Percentiles rank a stretch among this genome's conserved stretches.
These are phyloP conservation scores for Dolomedes plantarius DNA, from an alignment of 2,888 invertebrate genomes.

Conservation along the genomic window DNA sequence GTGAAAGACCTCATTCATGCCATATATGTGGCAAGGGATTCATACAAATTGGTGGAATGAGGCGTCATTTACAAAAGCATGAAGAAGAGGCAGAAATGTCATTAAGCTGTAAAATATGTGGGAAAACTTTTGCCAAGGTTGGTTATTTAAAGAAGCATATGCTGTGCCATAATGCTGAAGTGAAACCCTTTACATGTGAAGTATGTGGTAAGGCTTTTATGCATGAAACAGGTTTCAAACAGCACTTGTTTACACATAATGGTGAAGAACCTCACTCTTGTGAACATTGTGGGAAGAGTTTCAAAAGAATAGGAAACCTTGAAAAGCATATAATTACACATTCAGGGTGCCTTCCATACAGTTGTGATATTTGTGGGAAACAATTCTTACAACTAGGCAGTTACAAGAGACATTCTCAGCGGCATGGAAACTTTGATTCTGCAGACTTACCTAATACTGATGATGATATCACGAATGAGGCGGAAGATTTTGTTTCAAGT, in stretches of 20 bases:
- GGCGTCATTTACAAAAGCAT: slow-evolving; percentile 56
- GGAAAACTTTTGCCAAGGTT: slow-evolving; percentile 54
- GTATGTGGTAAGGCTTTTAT: slow-evolving; percentile 77
- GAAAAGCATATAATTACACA: slow-evolving; percentile 58
- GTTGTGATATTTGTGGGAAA: slow-evolving; percentile 43
- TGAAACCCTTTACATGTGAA: slow-evolving; percentile 76
- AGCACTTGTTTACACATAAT: slow-evolving; percentile 44
- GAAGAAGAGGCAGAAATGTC: slow-evolving; percentile 38
- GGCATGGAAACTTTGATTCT: slow-evolving; percentile 25
- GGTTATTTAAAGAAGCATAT: slow-evolving; percentile 77
- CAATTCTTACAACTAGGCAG: slow-evolving; percentile 64
- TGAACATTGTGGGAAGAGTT: slow-evolving; percentile 77
- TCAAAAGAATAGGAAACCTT: slow-evolving; percentile 73
- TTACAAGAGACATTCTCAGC: slow-evolving; percentile 46
- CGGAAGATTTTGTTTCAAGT: slow-evolving; percentile 31
- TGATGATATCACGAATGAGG: slow-evolving; percentile 29
- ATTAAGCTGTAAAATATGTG: slow-evolving; percentile 45
- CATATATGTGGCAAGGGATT: slow-evolving; percentile 76
- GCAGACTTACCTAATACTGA: neutral
- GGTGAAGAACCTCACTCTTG: slow-evolving; percentile 77
- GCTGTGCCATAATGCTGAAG: slow-evolving; percentile 75
- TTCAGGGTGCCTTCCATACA: slow-evolving; percentile 59
- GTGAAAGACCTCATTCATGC: slow-evolving; percentile 76
- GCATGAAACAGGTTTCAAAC: slow-evolving; percentile 73
- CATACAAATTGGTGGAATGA: slow-evolving; percentile 75